A percentile compares a stretch with the other conserved stretches of the same genome.
Evolutionary conservation across 2,888 invertebrate genomes (phyloP).

Genomic region (Spilarctia lutea): DNA sequence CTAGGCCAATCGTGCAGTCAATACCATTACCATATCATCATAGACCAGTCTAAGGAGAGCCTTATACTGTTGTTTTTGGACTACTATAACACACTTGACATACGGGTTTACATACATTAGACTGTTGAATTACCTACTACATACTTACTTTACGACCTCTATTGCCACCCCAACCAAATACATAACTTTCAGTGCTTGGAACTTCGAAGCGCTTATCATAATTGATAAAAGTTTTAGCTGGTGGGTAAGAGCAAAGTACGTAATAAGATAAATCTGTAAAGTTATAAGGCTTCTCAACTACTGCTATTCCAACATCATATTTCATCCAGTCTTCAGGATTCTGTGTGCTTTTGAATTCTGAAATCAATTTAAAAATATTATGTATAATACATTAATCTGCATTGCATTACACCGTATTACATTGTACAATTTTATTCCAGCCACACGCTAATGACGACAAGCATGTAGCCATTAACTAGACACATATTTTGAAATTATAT

Average conservation of each 20-base stretch:
- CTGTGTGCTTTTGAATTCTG: not conserved
- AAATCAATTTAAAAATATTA: not conserved
- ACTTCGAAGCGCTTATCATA: slow-evolving; percentile 21
- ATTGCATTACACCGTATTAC: no score
- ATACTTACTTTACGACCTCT: slow-evolving; percentile 21
- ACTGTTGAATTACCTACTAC: no score
- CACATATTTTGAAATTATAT: no score
- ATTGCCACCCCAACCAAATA: slow-evolving; percentile 34
- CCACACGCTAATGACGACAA: no score
- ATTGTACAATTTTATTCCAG: no score
- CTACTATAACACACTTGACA: not conserved
- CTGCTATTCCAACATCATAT: slow-evolving; percentile 32
- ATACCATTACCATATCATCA: no score
- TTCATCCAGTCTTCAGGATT: slow-evolving; percentile 22
- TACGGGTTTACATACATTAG: no score
- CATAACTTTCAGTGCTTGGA: slow-evolving; percentile 4
- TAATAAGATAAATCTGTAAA: slow-evolving; percentile 27
- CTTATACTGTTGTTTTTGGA: no score
- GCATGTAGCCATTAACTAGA: no score
- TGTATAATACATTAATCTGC: not conserved
- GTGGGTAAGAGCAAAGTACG: slow-evolving; percentile 29
- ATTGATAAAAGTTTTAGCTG: slow-evolving; percentile 22
- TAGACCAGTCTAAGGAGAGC: no score
- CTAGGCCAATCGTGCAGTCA: no score
- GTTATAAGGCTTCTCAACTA: slow-evolving; percentile 36